Conservation (phyloP, 2,113 vertebrate genomes). For the Picathartes gymnocephalus region DNA sequence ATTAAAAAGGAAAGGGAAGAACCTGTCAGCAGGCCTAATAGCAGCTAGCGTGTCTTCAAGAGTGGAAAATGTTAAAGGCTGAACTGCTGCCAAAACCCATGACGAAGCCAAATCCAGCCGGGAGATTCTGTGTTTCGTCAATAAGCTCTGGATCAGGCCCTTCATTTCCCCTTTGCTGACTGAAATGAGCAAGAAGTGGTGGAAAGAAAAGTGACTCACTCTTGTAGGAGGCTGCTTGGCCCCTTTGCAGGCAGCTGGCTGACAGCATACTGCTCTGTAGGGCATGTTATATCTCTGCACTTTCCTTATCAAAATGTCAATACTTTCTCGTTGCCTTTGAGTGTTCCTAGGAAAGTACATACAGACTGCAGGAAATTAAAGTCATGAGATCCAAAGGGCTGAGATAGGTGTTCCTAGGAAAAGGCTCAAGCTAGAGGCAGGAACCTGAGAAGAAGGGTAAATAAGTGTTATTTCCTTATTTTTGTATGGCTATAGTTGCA, state of each 20-base stretch:
- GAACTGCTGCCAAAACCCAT: background rate
- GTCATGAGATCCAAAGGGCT: background rate
- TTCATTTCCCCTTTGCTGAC: background rate
- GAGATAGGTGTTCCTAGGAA: background rate
- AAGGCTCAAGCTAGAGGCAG: background rate
- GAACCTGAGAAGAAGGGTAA: background rate
- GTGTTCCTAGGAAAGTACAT: constrained; percentile 13
- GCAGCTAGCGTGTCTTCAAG: background rate
- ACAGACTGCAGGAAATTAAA: background rate
- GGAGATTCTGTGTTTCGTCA: background rate
- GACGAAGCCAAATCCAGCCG: background rate
- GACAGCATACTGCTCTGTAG: background rate
- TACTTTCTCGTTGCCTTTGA: constrained; percentile 30
- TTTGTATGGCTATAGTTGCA: background rate
- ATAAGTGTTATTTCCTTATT: background rate
- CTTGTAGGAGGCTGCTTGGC: background rate
- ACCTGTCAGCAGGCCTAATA: background rate
- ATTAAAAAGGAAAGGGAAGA: background rate
- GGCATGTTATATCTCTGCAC: background rate
- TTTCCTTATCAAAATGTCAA: constrained; percentile 57
- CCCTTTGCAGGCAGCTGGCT: background rate
- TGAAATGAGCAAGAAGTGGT: background rate
- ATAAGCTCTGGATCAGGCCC: background rate
- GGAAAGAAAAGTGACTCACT: background rate
- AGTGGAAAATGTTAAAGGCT: background rate